Evolutionary conservation across 2,113 vertebrate species (phyloP).

Genomic region (Stercorarius parasiticus): DNA sequence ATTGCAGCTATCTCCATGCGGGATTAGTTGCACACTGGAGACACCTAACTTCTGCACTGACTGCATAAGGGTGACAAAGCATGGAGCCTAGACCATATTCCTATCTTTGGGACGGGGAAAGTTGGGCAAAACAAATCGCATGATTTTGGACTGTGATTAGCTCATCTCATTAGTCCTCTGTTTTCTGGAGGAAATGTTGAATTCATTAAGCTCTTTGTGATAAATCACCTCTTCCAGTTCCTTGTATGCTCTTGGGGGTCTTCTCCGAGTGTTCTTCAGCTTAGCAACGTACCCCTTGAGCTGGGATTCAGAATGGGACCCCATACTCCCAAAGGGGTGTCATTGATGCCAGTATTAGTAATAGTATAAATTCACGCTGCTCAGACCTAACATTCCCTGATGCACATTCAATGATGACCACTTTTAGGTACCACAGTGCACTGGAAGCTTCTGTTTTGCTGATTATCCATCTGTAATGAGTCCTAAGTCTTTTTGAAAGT

Average conservation of each 20-base stretch:
- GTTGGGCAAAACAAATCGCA: background rate
- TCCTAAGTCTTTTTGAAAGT: background rate
- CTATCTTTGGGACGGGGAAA: background rate
- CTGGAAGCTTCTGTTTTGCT: background rate
- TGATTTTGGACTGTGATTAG: background rate
- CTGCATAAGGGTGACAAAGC: background rate
- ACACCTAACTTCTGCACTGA: background rate
- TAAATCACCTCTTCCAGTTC: background rate
- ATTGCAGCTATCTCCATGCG: background rate
- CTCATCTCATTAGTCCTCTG: background rate
- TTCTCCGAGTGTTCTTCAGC: background rate
- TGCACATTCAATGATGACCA: fast-evolving
- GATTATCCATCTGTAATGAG: background rate
- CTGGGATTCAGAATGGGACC: background rate
- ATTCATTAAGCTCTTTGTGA: background rate
- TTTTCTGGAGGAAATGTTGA: background rate
- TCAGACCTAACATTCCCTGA: background rate
- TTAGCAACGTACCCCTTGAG: background rate
- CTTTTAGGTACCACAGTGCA: background rate
- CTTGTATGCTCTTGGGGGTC: background rate
- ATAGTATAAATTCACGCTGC: background rate
- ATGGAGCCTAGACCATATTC: background rate
- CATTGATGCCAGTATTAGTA: background rate
- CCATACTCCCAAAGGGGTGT: background rate
- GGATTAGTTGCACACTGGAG: background rate